Percentiles rank a stretch among this genome's conserved stretches.
phyloP scores from a whole-genome alignment of 2,888 invertebrate species.

The Tubiluchus corallicola region DNA sequence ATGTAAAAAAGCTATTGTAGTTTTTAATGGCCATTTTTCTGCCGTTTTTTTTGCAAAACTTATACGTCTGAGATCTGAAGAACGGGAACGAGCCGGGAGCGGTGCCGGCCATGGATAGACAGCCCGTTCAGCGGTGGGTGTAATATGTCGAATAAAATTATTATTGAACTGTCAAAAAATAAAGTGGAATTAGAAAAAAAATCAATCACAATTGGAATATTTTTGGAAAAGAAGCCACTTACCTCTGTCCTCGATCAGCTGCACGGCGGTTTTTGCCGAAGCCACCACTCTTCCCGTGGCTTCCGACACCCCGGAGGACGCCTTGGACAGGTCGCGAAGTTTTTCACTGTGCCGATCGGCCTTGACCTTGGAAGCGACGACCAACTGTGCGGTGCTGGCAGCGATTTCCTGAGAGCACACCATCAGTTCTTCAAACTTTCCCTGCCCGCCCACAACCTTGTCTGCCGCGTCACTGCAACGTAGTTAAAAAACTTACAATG shows the following conservation, averaged over 20 bases:
- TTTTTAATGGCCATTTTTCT: no score
- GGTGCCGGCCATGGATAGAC: no score
- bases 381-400: slow-evolving; percentile 87
- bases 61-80: no score
- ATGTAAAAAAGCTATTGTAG: no score
- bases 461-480: slow-evolving; percentile 62
- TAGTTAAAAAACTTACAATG: not conserved
- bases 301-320: slow-evolving; percentile 70
- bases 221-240: slow-evolving; percentile 14
- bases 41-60: no score
- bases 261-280: slow-evolving; percentile 70
- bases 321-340: slow-evolving; percentile 57
- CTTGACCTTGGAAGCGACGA: slow-evolving; percentile 88
- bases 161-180: not conserved
- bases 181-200: not conserved
- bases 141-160: not conserved
- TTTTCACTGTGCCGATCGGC: slow-evolving; percentile 64
- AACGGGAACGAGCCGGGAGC: no score
- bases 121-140: no score
- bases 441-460: slow-evolving; percentile 61
- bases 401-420: slow-evolving; percentile 93
- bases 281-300: slow-evolving; percentile 85
- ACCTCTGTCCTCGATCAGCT: slow-evolving; percentile 65
- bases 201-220: not conserved
- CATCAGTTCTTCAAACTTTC: slow-evolving; percentile 75